Conservation (phyloP, 1,140 invertebrate genomes). For the Drosophila subpulchrella region DNA sequence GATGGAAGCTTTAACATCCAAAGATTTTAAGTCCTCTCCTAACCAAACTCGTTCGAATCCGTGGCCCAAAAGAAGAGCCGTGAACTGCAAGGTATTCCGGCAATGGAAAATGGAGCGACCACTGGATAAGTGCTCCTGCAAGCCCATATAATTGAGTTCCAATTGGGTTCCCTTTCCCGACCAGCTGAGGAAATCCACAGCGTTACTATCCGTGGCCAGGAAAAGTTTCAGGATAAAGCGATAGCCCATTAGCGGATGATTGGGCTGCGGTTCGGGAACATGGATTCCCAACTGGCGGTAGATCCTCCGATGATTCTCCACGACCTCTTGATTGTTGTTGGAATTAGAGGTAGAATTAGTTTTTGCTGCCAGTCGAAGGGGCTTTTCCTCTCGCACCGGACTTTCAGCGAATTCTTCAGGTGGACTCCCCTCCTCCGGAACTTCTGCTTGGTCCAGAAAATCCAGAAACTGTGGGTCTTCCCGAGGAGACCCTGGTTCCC, state of each 20-base stretch:
- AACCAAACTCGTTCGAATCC: conserved; percentile 32
- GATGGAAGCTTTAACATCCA: not conserved
- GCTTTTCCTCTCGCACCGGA: not conserved
- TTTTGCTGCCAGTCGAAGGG: not conserved
- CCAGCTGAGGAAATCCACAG: conserved; percentile 39
- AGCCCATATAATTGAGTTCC: conserved; percentile 31
- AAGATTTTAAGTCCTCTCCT: too few species aligned
- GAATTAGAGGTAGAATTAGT: not conserved
- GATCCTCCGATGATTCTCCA: conserved; percentile 3
- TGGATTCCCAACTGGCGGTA: conserved; percentile 4
- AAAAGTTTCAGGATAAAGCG: conserved; percentile 44
- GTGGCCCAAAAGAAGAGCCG: not conserved
- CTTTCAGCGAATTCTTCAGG: not conserved
- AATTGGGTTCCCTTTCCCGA: conserved; percentile 17
- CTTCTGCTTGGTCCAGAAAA: not conserved
- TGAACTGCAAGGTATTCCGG: conserved; percentile 36
- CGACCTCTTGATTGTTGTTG: not conserved
- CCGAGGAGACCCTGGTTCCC: not conserved
- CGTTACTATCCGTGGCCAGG: conserved; percentile 13
- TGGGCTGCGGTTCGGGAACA: not conserved
- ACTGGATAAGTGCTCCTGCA: conserved; percentile 50
- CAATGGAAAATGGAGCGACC: conserved; percentile 27
- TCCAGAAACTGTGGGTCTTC: conserved; percentile 2
- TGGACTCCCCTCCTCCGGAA: not conserved
- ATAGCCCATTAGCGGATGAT: not conserved